These are phyloP conservation scores for Tineola bisselliella DNA, from an alignment of 2,888 invertebrate genomes.

Conservation along the genomic window DNA sequence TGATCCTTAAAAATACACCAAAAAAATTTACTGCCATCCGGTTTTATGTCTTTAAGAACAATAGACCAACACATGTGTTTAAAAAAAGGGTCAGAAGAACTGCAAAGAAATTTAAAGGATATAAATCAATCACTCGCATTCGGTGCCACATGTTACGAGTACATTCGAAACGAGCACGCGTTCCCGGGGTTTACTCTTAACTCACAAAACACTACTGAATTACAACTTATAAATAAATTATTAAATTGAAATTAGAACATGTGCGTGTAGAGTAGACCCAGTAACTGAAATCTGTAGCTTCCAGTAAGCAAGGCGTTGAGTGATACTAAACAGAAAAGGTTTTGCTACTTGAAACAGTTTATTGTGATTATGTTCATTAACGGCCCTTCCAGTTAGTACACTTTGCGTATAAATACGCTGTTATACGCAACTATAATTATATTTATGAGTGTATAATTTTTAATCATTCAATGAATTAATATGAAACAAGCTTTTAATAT, in stretches of 20 bases:
- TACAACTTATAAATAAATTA: no score
- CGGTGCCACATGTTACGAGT: neutral
- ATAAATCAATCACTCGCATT: constrained; percentile 9
- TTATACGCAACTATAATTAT: no score
- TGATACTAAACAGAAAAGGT: neutral
- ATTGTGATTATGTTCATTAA: neutral
- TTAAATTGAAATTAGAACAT: neutral
- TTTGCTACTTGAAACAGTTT: neutral
- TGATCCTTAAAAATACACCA: neutral
- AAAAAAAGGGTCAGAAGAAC: neutral
- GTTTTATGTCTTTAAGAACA: constrained; percentile 7
- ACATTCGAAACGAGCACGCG: neutral
- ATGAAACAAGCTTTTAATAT: no score
- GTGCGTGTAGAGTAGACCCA: neutral
- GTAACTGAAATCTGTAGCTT: neutral
- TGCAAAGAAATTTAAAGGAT: neutral
- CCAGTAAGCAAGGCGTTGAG: neutral
- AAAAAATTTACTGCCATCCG: neutral
- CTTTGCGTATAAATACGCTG: neutral
- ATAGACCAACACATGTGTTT: neutral
- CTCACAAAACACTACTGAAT: no score
- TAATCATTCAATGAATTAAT: no score
- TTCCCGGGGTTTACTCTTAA: neutral
- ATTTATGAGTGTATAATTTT: no score
- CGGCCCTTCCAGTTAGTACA: neutral